These are phyloP conservation scores for Synergus umbraculus DNA, from an alignment of 2,888 invertebrate species.

Conservation along the genomic window DNA sequence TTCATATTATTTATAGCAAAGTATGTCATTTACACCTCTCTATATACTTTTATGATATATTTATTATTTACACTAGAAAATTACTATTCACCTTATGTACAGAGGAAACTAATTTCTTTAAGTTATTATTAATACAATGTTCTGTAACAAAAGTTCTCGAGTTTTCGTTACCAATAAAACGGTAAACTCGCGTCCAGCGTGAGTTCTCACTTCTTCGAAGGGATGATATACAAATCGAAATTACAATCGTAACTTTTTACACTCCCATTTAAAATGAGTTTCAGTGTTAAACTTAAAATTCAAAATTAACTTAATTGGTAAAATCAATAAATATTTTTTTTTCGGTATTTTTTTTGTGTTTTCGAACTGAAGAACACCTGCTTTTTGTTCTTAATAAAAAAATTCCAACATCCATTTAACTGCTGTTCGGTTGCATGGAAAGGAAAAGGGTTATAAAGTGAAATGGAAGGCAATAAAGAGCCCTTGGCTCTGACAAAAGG, in stretches of 20 bases:
- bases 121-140: constrained; percentile 13
- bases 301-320: background rate
- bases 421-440: background rate
- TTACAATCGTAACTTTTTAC: background rate
- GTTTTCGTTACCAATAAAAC: background rate
- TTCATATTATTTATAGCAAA: constrained; percentile 35
- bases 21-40: constrained; percentile 37
- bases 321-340: constrained; percentile 6
- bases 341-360: background rate
- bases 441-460: background rate
- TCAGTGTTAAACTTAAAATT: background rate
- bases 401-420: background rate
- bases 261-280: background rate
- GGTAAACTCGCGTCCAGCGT: constrained; percentile 63
- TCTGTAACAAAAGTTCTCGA: constrained; percentile 19
- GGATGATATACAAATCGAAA: background rate
- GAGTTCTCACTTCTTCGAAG: constrained; percentile 48
- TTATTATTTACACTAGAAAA: constrained; percentile 40
- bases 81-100: constrained; percentile 29
- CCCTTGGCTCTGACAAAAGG: background rate
- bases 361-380: background rate
- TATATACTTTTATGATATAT: constrained; percentile 7
- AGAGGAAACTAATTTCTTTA: constrained; percentile 21
- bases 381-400: background rate
- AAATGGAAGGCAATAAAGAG: constrained; percentile 28